Evolutionary conservation across 2,113 vertebrate species (phyloP).

Genomic region (Petrocephalus microphthalmus): DNA sequence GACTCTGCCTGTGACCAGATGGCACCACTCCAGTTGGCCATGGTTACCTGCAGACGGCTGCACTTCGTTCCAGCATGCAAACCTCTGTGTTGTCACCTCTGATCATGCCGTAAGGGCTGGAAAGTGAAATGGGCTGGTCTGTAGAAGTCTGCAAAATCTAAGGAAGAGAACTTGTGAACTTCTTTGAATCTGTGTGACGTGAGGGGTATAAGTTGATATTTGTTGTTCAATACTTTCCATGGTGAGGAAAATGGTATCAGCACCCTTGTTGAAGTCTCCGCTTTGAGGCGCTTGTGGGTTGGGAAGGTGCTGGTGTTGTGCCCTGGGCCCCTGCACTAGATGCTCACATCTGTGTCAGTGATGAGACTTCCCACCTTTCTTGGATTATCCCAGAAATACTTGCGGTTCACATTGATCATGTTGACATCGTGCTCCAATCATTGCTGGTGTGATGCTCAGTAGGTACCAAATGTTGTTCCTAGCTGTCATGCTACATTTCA

Average conservation of each 20-base stretch:
- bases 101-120: constrained; percentile 44
- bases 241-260: constrained; percentile 70
- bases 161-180: neutral
- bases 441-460: neutral
- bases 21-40: constrained; percentile 48
- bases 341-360: constrained; percentile 64
- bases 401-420: constrained; percentile 7
- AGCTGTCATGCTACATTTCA: neutral
- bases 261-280: constrained; percentile 78
- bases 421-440: neutral
- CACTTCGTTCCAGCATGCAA: constrained; percentile 46
- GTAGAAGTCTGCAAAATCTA: constrained; percentile 76
- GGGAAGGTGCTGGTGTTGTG: constrained; percentile 60
- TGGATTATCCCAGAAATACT: constrained; percentile 74
- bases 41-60: constrained; percentile 71
- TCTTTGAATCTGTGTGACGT: neutral
- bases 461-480: neutral
- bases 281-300: constrained; percentile 68
- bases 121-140: constrained; percentile 35
- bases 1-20: constrained; percentile 57
- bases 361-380: constrained; percentile 61
- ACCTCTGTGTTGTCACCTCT: constrained; percentile 70
- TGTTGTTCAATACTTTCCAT: constrained; percentile 65
- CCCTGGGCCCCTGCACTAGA: constrained; percentile 58
- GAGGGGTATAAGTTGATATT: neutral